Conservation (phyloP, 2,888 invertebrate species). For the Scaptomyza tumidula region DNA sequence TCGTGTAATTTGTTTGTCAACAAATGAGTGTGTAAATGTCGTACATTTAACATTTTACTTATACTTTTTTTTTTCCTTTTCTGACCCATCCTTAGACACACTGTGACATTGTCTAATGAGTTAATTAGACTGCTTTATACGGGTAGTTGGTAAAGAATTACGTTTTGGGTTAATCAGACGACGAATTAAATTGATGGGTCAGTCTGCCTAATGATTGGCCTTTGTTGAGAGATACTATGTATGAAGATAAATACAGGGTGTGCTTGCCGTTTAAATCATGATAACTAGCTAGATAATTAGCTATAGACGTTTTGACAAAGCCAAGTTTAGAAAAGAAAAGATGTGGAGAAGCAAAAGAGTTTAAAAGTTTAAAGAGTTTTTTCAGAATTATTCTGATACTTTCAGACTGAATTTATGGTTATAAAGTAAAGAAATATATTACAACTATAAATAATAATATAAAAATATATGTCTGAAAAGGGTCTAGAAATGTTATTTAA, state of each 20-base stretch:
- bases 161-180: constrained; percentile 32
- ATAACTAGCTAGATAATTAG: constrained; percentile 31
- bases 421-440: too few relatives aligned
- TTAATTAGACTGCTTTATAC: constrained; percentile 70
- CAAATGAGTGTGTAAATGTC: constrained; percentile 78
- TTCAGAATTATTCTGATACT: too few relatives aligned
- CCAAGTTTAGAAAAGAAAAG: too few relatives aligned
- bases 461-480: too few relatives aligned
- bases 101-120: constrained; percentile 75
- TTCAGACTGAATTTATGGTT: too few relatives aligned
- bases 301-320: constrained; percentile 3
- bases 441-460: too few relatives aligned
- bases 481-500: too few relatives aligned
- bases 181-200: constrained; percentile 53
- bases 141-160: constrained; percentile 40
- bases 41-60: constrained; percentile 66
- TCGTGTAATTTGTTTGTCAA: constrained; percentile 76
- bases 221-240: constrained; percentile 1
- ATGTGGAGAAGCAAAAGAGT: too few relatives aligned
- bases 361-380: too few relatives aligned
- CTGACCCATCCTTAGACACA: constrained; percentile 14
- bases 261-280: constrained; percentile 4
- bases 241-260: constrained; percentile 16
- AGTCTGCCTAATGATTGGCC: constrained; percentile 44
- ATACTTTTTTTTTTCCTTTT: constrained; percentile 1